Percentiles rank a stretch among this genome's conserved stretches.
These are phyloP conservation scores for Amiota mariae DNA, from an alignment of 2,888 invertebrate species.

Conservation along the genomic window DNA sequence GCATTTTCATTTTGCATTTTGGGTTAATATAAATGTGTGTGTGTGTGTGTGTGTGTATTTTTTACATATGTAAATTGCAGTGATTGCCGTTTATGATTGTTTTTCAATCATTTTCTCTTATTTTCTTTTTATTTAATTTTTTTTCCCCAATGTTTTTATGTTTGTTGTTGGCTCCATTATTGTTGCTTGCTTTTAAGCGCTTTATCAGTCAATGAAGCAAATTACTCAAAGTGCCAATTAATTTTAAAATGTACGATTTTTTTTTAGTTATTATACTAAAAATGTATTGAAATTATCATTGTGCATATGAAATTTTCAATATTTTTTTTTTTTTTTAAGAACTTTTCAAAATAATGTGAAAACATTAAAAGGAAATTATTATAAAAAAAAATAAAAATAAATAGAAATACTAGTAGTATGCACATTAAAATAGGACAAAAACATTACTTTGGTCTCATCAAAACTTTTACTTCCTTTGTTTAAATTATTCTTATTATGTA, in stretches of 20 bases:
- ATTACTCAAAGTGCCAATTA: conserved; percentile 49
- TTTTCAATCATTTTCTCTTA: conserved; percentile 14
- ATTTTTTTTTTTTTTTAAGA: conserved; percentile 1
- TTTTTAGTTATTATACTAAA: too few species aligned
- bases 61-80: conserved; percentile 25
- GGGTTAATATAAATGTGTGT: background rate
- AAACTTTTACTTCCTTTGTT: too few species aligned
- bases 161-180: conserved; percentile 11
- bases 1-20: background rate
- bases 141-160: too few species aligned
- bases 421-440: too few species aligned
- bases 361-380: background rate
- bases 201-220: conserved; percentile 30
- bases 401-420: too few species aligned
- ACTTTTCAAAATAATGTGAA: background rate
- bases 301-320: too few species aligned
- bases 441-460: too few species aligned
- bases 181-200: conserved; percentile 37
- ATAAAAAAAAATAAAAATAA: conserved; percentile 25
- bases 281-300: too few species aligned
- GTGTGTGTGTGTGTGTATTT: conserved; percentile 3
- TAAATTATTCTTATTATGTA: too few species aligned
- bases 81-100: conserved; percentile 36
- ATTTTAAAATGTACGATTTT: conserved; percentile 22
- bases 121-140: background rate